Evolutionary conservation across 2,113 vertebrate species (phyloP), one percentile per base, ranked within the genome.

Genomic region (Xiphias gladius): DNA sequence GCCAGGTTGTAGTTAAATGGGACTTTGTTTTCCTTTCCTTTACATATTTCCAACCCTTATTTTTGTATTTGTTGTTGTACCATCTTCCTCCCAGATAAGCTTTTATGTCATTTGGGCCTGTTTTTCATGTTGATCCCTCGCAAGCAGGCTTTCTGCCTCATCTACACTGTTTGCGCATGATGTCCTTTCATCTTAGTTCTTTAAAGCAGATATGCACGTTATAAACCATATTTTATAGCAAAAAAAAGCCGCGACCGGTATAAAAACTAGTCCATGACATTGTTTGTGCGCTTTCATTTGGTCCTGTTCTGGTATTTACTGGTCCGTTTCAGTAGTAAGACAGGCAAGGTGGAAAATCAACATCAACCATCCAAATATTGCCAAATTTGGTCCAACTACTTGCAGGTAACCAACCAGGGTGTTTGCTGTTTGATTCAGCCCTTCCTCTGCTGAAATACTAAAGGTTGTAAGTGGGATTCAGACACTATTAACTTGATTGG

Each of bases 121-220:
- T 76, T 76, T 80, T 72, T 76, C 59, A 76, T 72, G 43, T 26
- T 76, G 66, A 71, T 80, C 22, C 71, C 37, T 55, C 17, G 66
- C 12, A 35, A 62, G 54, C 68, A 86, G 41, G 46, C 52, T 61
- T 67, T 67, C 59, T 76, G 66, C 72, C 41, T 80, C 65, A 50
- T 70, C 48, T 11, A 19, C 28, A 13, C 13, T 20, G 48, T 75
- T 52, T 70, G 54, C 26, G 37, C 39, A 12, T 13, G 41, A 22
- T 30, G 58, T 35, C 26, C 57, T 61, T 71, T 76, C 77, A 80
- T 76, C 73, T 26, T 0, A 55, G 61, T 73, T 8, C 54, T 62
- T 2, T 62, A 24, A 35, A 13, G 54, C 67, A 61, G 66, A 66
- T 26, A 61, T 0, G 28, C 41, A 28, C 8, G 9, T 72, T 19